A percentile compares a stretch with the other conserved stretches of the same genome.
Evolutionary conservation across 2,797 vertebrate species (phyloP).

Genomic region (Rousettus madagascariensis): DNA sequence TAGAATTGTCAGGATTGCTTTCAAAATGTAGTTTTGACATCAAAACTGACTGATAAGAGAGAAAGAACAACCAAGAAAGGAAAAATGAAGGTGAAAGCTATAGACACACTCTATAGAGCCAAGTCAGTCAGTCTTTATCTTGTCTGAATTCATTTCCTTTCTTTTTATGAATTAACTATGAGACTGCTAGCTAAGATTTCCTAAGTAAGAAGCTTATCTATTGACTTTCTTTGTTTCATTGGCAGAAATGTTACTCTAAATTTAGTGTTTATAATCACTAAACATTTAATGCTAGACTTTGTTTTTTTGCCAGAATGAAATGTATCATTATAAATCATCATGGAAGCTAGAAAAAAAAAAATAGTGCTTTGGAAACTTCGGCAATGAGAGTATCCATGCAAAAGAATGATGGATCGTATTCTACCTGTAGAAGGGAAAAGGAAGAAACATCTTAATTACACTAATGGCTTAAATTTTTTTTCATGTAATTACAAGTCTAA

Average conservation of each 20-base stretch:
- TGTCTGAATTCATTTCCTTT: not conserved
- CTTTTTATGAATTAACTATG: not conserved
- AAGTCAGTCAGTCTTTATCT: not conserved
- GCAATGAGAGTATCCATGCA: not conserved
- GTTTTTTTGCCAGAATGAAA: slow-evolving; percentile 14
- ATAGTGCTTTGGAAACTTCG: not conserved
- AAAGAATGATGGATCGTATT: slow-evolving; percentile 36
- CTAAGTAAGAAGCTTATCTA: not conserved
- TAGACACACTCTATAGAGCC: not conserved
- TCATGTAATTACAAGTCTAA: slow-evolving; percentile 76
- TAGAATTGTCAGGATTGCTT: not conserved
- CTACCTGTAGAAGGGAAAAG: slow-evolving; percentile 32
- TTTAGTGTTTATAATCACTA: not conserved
- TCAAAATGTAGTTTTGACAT: not conserved
- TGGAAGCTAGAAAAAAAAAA: not conserved
- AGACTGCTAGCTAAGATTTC: not conserved
- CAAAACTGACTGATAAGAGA: not conserved
- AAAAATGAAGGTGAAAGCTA: not conserved
- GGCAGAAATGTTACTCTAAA: slow-evolving; percentile 18
- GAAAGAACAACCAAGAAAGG: not conserved
- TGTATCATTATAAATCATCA: slow-evolving; percentile 32
- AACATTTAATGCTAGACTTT: not conserved
- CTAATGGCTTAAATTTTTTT: slow-evolving; percentile 67
- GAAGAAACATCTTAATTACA: slow-evolving; percentile 74
- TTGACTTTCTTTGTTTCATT: not conserved